phyloP scores from a whole-genome alignment of 2,113 vertebrate species.

The Panthera uncia region DNA sequence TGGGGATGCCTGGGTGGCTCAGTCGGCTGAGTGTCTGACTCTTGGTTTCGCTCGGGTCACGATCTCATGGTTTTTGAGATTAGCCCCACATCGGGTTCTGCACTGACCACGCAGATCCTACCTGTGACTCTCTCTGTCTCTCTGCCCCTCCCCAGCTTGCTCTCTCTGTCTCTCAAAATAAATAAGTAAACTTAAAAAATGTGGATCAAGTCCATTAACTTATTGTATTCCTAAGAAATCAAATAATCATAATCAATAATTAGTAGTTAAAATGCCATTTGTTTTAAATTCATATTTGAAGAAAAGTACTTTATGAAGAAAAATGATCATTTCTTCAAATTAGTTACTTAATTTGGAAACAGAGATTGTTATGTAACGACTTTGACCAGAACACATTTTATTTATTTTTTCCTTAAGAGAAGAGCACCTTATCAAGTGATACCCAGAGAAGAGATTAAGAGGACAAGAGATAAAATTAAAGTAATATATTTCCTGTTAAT shows the following conservation, averaged over 20 bases:
- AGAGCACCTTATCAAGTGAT: background rate
- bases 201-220: background rate
- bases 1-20: too few species aligned
- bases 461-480: background rate
- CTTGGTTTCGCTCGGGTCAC: too few species aligned
- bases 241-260: background rate
- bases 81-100: too few species aligned
- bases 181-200: background rate
- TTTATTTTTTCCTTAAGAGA: background rate
- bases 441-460: background rate
- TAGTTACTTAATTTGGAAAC: background rate
- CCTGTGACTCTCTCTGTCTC: too few species aligned
- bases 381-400: background rate
- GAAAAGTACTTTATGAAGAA: background rate
- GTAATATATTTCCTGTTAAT: slow-evolving; percentile 11
- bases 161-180: too few species aligned
- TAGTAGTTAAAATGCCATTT: background rate
- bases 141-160: too few species aligned
- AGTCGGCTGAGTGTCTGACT: too few species aligned
- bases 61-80: too few species aligned
- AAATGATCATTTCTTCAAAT: background rate
- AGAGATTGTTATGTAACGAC: background rate
- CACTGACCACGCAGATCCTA: too few species aligned
- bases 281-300: background rate
- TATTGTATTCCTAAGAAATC: background rate